Conservation (phyloP, 30 jellyfish, hydroid and myxozoan genomes). For the Sanderia malayensis region DNA sequence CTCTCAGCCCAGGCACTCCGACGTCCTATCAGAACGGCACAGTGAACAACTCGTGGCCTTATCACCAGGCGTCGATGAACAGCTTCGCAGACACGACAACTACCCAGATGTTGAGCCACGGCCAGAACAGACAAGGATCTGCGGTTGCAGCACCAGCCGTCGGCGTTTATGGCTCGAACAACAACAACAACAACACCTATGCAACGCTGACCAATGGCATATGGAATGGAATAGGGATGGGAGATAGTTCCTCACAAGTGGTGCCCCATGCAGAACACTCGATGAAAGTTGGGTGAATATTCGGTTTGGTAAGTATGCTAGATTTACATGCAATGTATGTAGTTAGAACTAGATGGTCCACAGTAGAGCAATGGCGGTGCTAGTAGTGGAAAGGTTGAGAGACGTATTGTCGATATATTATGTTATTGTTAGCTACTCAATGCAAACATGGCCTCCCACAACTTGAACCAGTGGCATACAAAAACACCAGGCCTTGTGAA, state of each 20-base stretch:
- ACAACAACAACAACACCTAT: constrained; percentile 69
- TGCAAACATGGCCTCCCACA: no score
- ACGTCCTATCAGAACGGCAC: constrained; percentile 90
- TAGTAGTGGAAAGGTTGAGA: no score
- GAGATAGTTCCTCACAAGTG: constrained; percentile 69
- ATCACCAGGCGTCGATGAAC: constrained; percentile 77
- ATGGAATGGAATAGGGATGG: constrained; percentile 90
- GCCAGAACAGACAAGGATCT: constrained; percentile 69
- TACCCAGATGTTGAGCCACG: constrained; percentile 69
- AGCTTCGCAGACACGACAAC: constrained; percentile 56
- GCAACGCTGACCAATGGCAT: constrained; percentile 73
- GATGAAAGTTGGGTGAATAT: constrained; percentile 90
- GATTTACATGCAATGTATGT: no score
- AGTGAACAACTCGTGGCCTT: constrained; percentile 98
- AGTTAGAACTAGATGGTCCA: no score
- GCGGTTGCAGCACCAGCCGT: no score
- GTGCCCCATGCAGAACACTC: constrained; percentile 93
- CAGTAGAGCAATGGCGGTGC: no score
- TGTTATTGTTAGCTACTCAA: no score
- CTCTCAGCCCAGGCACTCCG: constrained; percentile 94
- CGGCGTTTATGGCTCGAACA: constrained; percentile 57
- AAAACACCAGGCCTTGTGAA: no score
- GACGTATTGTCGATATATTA: no score
- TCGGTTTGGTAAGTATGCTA: no score
- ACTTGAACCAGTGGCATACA: no score